Evolutionary conservation across 2,888 invertebrate genomes (phyloP).

Genomic region (Cerceris ruficornis): DNA sequence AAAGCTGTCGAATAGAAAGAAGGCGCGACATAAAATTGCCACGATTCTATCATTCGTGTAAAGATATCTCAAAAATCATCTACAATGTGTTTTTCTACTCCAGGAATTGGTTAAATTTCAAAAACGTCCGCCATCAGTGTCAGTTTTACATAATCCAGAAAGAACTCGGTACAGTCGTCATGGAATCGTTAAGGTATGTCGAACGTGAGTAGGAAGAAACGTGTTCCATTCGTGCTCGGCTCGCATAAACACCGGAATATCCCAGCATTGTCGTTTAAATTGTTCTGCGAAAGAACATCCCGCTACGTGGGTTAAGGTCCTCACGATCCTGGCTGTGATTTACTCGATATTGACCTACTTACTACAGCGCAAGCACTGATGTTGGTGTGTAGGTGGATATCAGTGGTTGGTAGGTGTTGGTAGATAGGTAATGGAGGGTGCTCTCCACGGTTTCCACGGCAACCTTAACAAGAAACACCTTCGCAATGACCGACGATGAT

Average conservation of each 20-base stretch:
- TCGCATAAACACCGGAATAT: constrained; percentile 2
- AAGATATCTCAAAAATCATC: no score
- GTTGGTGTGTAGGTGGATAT: constrained; percentile 52
- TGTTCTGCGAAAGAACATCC: constrained; percentile 50
- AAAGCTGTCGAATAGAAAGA: no score
- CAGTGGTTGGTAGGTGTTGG: constrained; percentile 56
- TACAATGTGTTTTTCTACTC: no score
- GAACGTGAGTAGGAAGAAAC: neutral
- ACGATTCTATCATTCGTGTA: no score
- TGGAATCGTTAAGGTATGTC: neutral
- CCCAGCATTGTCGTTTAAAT: constrained; percentile 30
- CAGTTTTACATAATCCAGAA: no score
- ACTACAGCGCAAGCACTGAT: constrained; percentile 48
- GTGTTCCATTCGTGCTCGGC: neutral
- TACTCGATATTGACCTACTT: constrained; percentile 80
- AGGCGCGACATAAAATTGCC: no score
- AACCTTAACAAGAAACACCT: constrained; percentile 80
- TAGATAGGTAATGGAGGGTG: constrained; percentile 70
- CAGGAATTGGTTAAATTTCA: no score
- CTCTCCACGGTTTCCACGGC: constrained; percentile 78
- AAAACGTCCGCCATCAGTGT: no score
- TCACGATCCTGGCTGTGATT: constrained; percentile 73
- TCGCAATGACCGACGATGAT: constrained; percentile 70
- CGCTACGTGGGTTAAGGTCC: constrained; percentile 58
- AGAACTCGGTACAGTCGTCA: neutral